Evolutionary conservation across 2,797 vertebrate species (phyloP).

Genomic region (Myotis pilosus): DNA sequence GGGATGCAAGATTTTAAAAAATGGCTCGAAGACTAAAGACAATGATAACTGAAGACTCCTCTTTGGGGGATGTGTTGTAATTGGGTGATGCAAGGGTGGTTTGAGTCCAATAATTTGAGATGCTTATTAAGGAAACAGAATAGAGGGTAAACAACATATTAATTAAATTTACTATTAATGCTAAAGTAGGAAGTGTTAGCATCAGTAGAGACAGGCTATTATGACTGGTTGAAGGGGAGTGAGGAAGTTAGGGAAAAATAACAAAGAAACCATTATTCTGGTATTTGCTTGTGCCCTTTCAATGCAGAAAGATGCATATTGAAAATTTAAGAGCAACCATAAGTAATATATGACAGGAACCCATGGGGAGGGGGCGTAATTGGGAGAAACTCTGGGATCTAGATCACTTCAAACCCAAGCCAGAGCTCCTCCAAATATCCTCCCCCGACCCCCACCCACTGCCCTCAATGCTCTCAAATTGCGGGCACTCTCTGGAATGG

Average conservation of each 20-base stretch:
- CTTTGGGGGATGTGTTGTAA: not conserved
- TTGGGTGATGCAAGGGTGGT: not conserved
- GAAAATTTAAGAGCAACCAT: not conserved
- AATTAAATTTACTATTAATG: not conserved
- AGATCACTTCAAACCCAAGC: not conserved
- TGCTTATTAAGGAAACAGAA: conserved; percentile 32
- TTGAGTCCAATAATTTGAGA: not conserved
- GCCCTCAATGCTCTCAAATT: not conserved
- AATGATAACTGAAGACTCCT: not conserved
- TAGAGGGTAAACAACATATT: not conserved
- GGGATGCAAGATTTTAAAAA: not conserved
- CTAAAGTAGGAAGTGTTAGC: not conserved
- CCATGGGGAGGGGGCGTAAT: no score
- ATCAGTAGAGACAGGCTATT: not conserved
- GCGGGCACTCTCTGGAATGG: not conserved
- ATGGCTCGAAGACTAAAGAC: not conserved
- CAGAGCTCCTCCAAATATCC: not conserved
- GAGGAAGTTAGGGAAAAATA: not conserved
- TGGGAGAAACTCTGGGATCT: not conserved
- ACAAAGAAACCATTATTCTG: not conserved
- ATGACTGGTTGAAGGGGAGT: not conserved
- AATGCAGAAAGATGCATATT: not conserved
- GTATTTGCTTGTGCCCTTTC: not conserved
- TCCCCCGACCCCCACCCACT: not conserved
- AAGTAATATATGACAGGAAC: not conserved